Base-by-base conservation (phyloP, 2,888 invertebrate genomes). In the Isotomurus palustris region DNA sequence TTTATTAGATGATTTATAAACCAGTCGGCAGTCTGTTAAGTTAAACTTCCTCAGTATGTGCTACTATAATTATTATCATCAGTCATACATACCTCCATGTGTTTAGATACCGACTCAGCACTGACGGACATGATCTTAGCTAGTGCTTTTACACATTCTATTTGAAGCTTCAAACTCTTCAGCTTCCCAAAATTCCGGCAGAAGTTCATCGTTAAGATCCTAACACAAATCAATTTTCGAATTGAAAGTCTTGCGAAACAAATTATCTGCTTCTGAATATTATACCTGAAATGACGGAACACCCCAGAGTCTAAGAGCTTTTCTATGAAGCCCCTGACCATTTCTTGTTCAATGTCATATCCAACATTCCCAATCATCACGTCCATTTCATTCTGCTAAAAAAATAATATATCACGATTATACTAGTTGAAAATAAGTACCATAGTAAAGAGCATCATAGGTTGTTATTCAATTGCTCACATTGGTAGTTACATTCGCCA, bases 361-460 rank as follows among this genome's bases (percentile, higher is more conserved):
- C 67, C 69, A 53, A 62, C 62, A 29, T 61, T 64, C 17, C 69
- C 69, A 44, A 68, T 66, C 36, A 69, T 64, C 8, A 58, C 58
- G 12, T 69, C 69, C 64, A 69, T 64, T 51, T 69, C 69, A 19
- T 56, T 58, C 22, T 43, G 28, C 29, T 58, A n/a, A n/a, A n/a
- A n/a, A n/a, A n/a, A n/a, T n/a, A n/a, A n/a, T n/a, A n/a, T n/a
- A n/a, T n/a, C n/a, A n/a, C n/a, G n/a, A n/a, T n/a, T n/a, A n/a
- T n/a, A n/a, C n/a, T n/a, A n/a, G n/a, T n/a, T n/a, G n/a, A n/a
- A n/a, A n/a, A n/a, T n/a, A n/a, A n/a, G n/a, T n/a, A n/a, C n/a
- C n/a, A n/a, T n/a, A n/a, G n/a, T n/a, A n/a, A n/a, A n/a, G n/a
- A n/a, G n/a, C n/a, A n/a, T n/a, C n/a, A n/a, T n/a, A n/a, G n/a